Evolutionary conservation across 2,888 invertebrate species (phyloP), one percentile per base, ranked within the genome.

Genomic region (Papilio elwesi): DNA sequence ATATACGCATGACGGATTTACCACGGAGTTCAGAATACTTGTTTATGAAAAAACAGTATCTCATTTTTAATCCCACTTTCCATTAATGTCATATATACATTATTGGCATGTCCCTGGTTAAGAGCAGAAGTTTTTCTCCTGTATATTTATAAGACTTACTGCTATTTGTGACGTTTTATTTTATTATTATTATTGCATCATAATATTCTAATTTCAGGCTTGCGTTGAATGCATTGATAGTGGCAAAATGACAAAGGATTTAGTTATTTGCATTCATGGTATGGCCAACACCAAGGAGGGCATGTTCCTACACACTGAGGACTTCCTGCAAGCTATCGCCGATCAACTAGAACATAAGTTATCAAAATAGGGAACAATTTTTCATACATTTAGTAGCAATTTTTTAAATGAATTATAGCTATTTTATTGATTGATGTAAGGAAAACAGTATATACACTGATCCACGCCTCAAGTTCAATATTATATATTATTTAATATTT

Each of bases 191-290:
- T 26, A 26, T 2, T 51, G n/a, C 13, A 7, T 51, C 36, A 26
- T 83, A 7, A 26, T 83, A 7, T 75, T 78, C 52, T 83, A 6
- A 65, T 85, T 85, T 36, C 86, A 94, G 88, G 97, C 97, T 0
- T 98, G 98, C 86, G 95, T 98, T 3, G 97, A 97, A 81, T 96
- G 96, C 77, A 96, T 98, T 10, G 96, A 98, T 86, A 93, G 95
- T 74, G 98, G 98, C 55, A 96, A 97, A 85, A 96, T 97, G 96
- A 98, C 98, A 15, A 98, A 98, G 91, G 98, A 98, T 92, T 94
- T 98, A 81, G 97, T 97, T 16, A 97, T 96, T 75, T 98, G 98
- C 84, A 97, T 98, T 84, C 96, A 98, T 86, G 98, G 98, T 38
- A 81, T 97, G 78, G 95, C 96, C 74, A 96, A 97, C 84, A 96